Evolutionary conservation across 2,888 invertebrate genomes (phyloP).

Genomic region (Cremastinae sp.): DNA sequence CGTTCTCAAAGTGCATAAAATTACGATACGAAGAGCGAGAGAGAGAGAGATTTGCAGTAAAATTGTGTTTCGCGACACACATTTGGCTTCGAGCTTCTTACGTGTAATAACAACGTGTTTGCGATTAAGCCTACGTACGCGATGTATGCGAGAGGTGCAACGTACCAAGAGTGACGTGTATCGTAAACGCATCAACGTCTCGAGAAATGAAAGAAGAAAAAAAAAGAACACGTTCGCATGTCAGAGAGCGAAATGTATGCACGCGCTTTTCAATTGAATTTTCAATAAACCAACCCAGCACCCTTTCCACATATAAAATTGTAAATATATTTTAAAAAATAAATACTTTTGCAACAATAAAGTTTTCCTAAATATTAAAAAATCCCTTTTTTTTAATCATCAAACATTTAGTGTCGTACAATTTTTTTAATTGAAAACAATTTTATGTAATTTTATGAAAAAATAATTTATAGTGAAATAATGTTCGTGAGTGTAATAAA

Average conservation of each 20-base stretch:
- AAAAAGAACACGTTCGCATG: neutral
- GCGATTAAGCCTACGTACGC: constrained; percentile 16
- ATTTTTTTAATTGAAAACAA: too few species aligned
- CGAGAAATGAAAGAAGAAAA: neutral
- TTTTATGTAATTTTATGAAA: too few species aligned
- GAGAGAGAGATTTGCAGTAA: constrained; percentile 27
- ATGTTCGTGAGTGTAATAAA: too few species aligned
- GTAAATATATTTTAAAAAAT: too few species aligned
- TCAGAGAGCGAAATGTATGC: neutral
- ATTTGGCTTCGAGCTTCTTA: constrained; percentile 34
- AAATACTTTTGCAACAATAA: too few species aligned
- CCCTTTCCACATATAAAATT: too few species aligned
- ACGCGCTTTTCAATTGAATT: too few species aligned
- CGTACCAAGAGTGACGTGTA: constrained; percentile 2
- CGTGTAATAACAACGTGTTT: constrained; percentile 44
- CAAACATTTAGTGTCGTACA: too few species aligned
- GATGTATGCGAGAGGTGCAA: neutral
- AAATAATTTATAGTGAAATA: too few species aligned
- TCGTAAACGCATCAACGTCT: constrained; percentile 34
- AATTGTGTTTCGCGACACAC: constrained; percentile 27
- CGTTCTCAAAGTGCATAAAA: constrained; percentile 76
- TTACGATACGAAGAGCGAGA: constrained; percentile 71
- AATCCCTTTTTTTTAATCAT: too few species aligned
- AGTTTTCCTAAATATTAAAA: too few species aligned
- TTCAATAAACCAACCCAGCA: too few species aligned